Evolutionary conservation across 2,797 vertebrate genomes (phyloP).

Genomic region (Molothrus aeneus): DNA sequence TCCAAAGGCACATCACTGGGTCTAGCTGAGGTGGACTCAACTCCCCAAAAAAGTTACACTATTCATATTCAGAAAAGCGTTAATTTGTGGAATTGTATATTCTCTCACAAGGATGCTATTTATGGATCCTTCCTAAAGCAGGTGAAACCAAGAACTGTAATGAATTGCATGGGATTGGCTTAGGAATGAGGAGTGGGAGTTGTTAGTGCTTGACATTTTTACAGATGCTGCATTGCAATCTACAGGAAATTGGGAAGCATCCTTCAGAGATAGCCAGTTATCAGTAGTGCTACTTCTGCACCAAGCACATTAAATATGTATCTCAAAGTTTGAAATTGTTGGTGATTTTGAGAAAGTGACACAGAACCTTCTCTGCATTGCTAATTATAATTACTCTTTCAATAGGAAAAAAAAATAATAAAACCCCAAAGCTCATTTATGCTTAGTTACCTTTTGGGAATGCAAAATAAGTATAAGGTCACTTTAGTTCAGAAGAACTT

Average conservation of each 20-base stretch:
- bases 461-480: background rate
- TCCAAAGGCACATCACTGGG: background rate
- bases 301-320: background rate
- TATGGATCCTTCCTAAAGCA: background rate
- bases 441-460: background rate
- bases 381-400: background rate
- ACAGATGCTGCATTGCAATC: background rate
- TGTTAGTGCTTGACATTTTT: background rate
- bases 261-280: background rate
- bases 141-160: background rate
- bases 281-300: background rate
- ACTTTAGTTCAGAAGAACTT: background rate
- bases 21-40: background rate
- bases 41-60: background rate
- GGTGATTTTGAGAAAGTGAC: background rate
- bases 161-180: background rate
- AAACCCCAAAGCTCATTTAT: background rate
- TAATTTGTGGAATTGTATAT: background rate
- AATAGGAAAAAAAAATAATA: background rate
- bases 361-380: background rate
- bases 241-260: background rate
- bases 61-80: background rate
- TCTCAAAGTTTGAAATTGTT: background rate
- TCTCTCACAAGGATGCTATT: background rate
- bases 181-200: background rate